Evolutionary conservation across 2,888 invertebrate species (phyloP).

Genomic region (Drosophila fungiperda): DNA sequence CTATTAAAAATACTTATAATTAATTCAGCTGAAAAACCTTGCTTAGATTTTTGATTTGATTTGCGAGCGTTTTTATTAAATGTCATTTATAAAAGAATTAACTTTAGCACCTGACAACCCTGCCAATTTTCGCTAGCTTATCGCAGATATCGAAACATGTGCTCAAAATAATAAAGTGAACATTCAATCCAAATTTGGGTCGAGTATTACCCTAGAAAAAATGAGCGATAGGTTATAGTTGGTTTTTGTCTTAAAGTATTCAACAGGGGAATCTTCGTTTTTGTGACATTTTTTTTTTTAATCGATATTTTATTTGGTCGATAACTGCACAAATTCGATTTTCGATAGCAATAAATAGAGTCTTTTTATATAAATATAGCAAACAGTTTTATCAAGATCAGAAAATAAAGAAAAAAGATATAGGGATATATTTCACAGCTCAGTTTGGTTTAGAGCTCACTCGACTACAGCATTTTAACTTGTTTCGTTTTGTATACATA

Average conservation of each 20-base stretch:
- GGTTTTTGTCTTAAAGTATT: neutral
- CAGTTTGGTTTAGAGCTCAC: neutral
- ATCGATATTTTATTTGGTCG: neutral
- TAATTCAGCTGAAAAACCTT: neutral
- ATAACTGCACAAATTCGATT: neutral
- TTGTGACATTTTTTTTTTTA: neutral
- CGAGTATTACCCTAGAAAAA: neutral
- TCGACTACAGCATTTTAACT: neutral
- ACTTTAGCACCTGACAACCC: neutral
- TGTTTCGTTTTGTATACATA: neutral
- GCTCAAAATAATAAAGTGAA: constrained; percentile 14
- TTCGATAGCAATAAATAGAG: neutral
- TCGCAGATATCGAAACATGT: neutral
- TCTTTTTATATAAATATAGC: neutral
- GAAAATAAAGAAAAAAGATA: too few species aligned
- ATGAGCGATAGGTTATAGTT: neutral
- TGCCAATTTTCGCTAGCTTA: constrained; percentile 20
- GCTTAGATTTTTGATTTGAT: neutral
- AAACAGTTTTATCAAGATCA: too few species aligned
- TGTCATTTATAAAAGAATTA: neutral
- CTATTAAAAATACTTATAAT: neutral
- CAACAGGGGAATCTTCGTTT: neutral
- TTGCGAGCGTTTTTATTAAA: neutral
- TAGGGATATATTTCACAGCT: neutral
- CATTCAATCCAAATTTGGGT: constrained; percentile 20